These are phyloP conservation scores for Pelecanus crispus DNA, from an alignment of 2,113 vertebrate genomes.

Conservation along the genomic window DNA sequence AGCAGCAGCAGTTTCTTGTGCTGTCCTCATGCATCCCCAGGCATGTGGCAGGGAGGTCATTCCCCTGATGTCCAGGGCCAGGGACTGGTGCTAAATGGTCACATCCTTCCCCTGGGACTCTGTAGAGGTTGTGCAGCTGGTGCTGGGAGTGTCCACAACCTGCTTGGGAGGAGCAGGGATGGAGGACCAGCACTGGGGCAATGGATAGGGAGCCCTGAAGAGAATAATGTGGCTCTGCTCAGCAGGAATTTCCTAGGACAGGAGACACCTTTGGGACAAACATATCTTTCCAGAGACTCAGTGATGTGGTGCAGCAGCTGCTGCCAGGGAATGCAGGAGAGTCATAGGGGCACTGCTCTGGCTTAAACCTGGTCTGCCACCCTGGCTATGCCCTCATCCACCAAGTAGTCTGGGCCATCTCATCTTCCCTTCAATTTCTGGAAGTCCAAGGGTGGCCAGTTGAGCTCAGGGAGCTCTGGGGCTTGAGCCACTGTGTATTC, in stretches of 20 bases:
- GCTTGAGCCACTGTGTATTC: not conserved
- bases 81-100: not conserved
- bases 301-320: not conserved
- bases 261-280: not conserved
- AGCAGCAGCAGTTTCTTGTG: not conserved
- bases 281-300: not conserved
- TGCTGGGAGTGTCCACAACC: not conserved
- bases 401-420: not conserved
- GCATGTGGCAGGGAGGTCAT: not conserved
- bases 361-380: not conserved
- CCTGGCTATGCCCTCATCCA: not conserved
- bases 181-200: not conserved
- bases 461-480: not conserved
- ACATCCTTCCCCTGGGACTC: not conserved
- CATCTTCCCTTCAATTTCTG: not conserved
- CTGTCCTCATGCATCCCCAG: not conserved
- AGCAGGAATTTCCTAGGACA: not conserved
- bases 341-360: not conserved
- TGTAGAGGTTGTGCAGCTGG: not conserved
- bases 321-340: not conserved
- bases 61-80: not conserved
- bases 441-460: not conserved
- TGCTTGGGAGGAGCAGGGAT: not conserved
- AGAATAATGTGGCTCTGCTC: not conserved
- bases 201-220: not conserved